A percentile compares a stretch with the other conserved stretches of the same genome.
Evolutionary conservation across 1,140 invertebrate genomes (phyloP).

Genomic region (Odontomachus brunneus): DNA sequence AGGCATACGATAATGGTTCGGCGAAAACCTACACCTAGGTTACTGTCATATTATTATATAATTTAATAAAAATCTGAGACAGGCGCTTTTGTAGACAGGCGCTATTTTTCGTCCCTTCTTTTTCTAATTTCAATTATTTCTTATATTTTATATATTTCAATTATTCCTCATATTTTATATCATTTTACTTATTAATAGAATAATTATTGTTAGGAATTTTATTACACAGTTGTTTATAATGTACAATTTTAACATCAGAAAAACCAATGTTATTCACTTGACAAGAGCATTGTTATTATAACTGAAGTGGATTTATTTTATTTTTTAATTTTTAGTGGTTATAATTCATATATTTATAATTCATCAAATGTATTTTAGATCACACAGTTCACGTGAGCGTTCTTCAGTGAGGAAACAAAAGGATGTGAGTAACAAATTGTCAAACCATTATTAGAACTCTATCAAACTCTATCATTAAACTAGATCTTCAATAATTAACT

Average conservation of each 20-base stretch:
- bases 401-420: too few species aligned
- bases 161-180: neutral
- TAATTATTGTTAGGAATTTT: neutral
- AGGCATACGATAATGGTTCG: conserved; percentile 42
- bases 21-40: conserved; percentile 32
- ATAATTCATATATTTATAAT: neutral
- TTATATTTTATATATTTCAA: neutral
- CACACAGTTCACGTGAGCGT: too few species aligned
- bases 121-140: neutral
- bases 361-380: neutral
- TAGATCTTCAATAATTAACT: neutral
- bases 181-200: neutral
- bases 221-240: neutral
- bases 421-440: too few species aligned
- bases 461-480: neutral
- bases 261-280: neutral
- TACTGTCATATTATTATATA: conserved; percentile 16
- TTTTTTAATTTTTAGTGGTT: too few species aligned
- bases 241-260: neutral
- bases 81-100: neutral
- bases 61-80: neutral
- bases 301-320: too few species aligned
- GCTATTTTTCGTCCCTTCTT: neutral
- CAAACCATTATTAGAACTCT: neutral
- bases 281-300: neutral